Base-by-base conservation (phyloP, 2,113 vertebrate species). In the Coregonus clupeaformis region DNA sequence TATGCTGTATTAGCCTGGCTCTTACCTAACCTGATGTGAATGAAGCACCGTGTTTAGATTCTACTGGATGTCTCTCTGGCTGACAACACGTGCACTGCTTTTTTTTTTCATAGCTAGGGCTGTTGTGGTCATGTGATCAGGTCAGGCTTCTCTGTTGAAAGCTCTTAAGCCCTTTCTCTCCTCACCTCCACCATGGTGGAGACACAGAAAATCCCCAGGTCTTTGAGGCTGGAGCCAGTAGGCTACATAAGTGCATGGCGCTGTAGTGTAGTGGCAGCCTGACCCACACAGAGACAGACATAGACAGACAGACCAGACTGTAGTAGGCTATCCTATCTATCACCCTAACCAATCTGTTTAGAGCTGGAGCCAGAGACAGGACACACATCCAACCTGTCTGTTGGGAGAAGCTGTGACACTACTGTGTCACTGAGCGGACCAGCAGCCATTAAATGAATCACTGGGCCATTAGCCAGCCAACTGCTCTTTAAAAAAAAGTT, bases 111-210 rank as follows among this genome's bases (percentile, higher is more conserved):
- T 25, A 74, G 62, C 16, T 52, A 5, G 6, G 42, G 25, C 72
- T 67, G 63, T 67, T 74, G 66, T 67, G 72, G 72, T 64, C 45
- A 67, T 67, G 72, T 74, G 63, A 30, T 25, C 13, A 6, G 22
- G 42, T 22, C 45, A 49, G 42, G 45, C 24, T 52, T 2, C 22
- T 66, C 25, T 66, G 72, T 36, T 66, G 63, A 13, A 49, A 52
- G 63, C 63, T 32, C 57, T 74, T 67, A 74, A 74, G 20, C 72
- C 72, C 7, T 29, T 29, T 67, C 64, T 74, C 63, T 75, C 52
- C 18, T 69, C 74, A 45, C 36, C 32, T 68, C 55, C 30, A n/a
- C 36, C 49, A 18, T 30, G 32, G 59, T 13, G 20, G 47, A 69
- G 30, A 45, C 66, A 16, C 49, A 20, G 32, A 62, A 62, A 69